Conservation (phyloP, 2,797 vertebrate genomes). For the Aulostomus chinensis region DNA sequence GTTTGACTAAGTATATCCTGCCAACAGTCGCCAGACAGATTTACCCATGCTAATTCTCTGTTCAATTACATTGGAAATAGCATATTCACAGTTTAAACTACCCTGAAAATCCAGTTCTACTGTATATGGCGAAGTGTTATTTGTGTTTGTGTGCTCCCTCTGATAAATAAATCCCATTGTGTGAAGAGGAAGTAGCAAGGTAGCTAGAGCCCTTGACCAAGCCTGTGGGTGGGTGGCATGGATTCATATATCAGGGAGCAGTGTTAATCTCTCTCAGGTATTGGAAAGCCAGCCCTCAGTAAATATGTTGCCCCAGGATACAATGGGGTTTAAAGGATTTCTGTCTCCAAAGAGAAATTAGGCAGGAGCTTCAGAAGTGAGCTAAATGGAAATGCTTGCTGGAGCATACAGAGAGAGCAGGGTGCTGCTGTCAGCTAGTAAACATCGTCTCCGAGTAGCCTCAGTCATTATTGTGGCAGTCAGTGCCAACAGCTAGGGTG, state of each 20-base stretch:
- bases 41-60: conserved; percentile 6
- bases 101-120: conserved; percentile 27
- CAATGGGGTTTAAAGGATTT: conserved; percentile 98
- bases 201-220: conserved; percentile 69
- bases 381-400: conserved; percentile 95
- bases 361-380: conserved; percentile 91
- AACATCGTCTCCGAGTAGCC: conserved; percentile 90
- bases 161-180: conserved; percentile 73
- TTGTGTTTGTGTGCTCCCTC: conserved; percentile 40
- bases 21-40: conserved; percentile 1
- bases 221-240: conserved; percentile 86
- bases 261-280: conserved; percentile 93
- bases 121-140: conserved; percentile 23
- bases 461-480: conserved; percentile 88
- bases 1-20: no score
- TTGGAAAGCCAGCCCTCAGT: conserved; percentile 97
- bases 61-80: conserved; percentile 23
- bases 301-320: conserved; percentile 97
- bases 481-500: conserved; percentile 62
- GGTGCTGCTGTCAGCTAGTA: conserved; percentile 91
- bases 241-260: conserved; percentile 96
- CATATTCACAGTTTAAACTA: conserved; percentile 31
- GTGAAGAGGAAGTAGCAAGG: conserved; percentile 61
- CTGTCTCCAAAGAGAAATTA: conserved; percentile 98
- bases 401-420: conserved; percentile 87